Evolutionary conservation across 2,113 vertebrate species (phyloP), one percentile per base, ranked within the genome.

Genomic region (Chunga burmeisteri): DNA sequence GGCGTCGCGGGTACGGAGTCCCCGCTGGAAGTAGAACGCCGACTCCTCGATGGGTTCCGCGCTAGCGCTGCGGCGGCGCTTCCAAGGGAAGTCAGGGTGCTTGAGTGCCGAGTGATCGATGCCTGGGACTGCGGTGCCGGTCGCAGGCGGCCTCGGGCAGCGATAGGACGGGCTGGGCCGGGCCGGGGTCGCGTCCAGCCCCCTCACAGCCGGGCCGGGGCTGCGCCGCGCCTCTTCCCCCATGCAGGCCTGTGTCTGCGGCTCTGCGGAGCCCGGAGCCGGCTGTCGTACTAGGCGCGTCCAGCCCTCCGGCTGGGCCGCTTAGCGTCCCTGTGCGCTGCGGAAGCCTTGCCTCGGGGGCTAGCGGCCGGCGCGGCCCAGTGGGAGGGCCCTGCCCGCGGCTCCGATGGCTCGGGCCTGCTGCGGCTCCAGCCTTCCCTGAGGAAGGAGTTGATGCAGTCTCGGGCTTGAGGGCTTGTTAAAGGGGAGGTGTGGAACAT

Each of bases 81-180:
- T 63, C 36, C 4, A 12, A 4, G 52, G 18, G 11, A 38, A 50
- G 61, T 11, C 32, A 26, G 38, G 49, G 19, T 10, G 47, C 40
- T 15, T 4, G 91, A 93, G 68, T 13, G 18, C 82, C 47, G 93
- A 95, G n/a, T 38, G 26, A 71, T 86, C 67, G 94, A 83, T 93
- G 6, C 0, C 4, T 16, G 8, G 10, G 26, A 3, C 18, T 12
- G 70, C 20, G 4, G 53, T 5, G 26, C 18, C 4, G 16, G 20
- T 19, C 8, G 40, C 5, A 40, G 16, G 29, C 17, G 8, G 32
- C 17, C 22, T 2, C 20, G 14, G 30, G 20, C 12, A 6, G 27
- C 13, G 10, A 30, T 7, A 25, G 38, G 9, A 1, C 22, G 17
- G 47, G 32, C 20, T 15, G 72, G 38, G 50, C 7, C 10, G 16